These are phyloP conservation scores for Cyrtonyx montezumae DNA, from an alignment of 2,113 vertebrate species.

Conservation along the genomic window DNA sequence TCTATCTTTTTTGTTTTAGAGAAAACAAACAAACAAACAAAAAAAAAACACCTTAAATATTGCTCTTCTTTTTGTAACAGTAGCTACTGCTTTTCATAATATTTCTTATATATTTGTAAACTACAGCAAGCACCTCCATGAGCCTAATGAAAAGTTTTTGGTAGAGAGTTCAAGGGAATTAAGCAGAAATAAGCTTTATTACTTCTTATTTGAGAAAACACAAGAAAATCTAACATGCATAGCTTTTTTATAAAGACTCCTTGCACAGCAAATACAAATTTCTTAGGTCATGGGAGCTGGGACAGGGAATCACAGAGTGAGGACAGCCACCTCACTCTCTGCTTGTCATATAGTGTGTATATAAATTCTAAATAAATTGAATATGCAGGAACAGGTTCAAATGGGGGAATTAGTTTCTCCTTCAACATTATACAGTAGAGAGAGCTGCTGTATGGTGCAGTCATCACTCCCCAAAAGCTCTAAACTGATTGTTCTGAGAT, in stretches of 20 bases:
- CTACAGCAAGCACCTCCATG: neutral
- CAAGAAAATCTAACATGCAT: neutral
- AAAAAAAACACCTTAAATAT: neutral
- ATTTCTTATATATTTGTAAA: neutral
- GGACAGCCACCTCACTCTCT: neutral
- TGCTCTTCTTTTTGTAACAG: neutral
- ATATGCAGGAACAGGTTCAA: neutral
- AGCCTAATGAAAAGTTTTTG: neutral
- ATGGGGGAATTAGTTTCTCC: neutral
- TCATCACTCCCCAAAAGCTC: neutral
- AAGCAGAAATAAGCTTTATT: neutral
- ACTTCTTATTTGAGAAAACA: neutral
- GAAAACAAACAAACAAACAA: neutral
- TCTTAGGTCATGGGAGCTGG: neutral
- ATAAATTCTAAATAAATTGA: constrained; percentile 4
- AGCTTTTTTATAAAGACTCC: neutral
- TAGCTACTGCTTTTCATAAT: neutral
- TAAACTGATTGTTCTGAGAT: neutral
- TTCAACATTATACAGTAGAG: neutral
- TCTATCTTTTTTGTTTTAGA: neutral
- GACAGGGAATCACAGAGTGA: neutral
- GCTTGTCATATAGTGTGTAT: neutral
- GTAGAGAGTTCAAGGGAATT: neutral
- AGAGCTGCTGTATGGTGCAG: neutral
- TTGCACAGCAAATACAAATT: neutral